Evolutionary conservation across 2,113 vertebrate genomes (phyloP).

Genomic region (Hippocampus abdominalis): DNA sequence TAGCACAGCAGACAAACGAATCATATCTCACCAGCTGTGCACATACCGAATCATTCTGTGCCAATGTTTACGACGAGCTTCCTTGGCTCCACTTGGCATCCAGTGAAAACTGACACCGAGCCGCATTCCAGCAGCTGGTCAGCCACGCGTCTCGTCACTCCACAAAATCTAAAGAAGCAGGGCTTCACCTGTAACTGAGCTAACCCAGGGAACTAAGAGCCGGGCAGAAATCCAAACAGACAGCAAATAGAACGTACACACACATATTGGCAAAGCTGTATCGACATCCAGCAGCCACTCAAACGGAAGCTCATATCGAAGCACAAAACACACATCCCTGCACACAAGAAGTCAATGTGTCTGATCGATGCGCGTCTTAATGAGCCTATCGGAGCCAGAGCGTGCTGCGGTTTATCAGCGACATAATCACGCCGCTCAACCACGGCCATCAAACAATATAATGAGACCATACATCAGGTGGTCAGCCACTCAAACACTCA

Average conservation of each 20-base stretch:
- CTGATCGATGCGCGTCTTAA: constrained; percentile 64
- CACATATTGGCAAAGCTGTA: constrained; percentile 25
- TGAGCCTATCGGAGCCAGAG: constrained; percentile 48
- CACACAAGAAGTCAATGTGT: constrained; percentile 41
- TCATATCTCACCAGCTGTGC: constrained; percentile 57
- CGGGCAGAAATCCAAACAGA: background rate
- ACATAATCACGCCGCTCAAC: constrained; percentile 61
- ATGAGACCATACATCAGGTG: constrained; percentile 65
- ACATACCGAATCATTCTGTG: constrained; percentile 58
- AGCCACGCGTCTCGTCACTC: constrained; percentile 31
- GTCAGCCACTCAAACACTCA: constrained; percentile 42
- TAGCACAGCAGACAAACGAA: constrained; percentile 48
- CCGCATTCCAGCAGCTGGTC: constrained; percentile 52
- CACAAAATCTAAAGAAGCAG: constrained; percentile 45
- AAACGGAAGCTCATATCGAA: constrained; percentile 1
- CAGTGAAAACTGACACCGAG: constrained; percentile 49
- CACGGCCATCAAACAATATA: constrained; percentile 67
- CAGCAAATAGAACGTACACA: background rate
- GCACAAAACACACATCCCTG: constrained; percentile 9
- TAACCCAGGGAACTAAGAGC: background rate
- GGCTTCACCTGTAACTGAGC: constrained; percentile 41
- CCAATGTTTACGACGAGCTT: constrained; percentile 46
- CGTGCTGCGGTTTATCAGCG: constrained; percentile 54
- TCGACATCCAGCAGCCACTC: constrained; percentile 4
- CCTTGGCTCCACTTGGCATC: constrained; percentile 34